phyloP scores from a whole-genome alignment of 2,888 invertebrate genomes.

The Protonemura montana region DNA sequence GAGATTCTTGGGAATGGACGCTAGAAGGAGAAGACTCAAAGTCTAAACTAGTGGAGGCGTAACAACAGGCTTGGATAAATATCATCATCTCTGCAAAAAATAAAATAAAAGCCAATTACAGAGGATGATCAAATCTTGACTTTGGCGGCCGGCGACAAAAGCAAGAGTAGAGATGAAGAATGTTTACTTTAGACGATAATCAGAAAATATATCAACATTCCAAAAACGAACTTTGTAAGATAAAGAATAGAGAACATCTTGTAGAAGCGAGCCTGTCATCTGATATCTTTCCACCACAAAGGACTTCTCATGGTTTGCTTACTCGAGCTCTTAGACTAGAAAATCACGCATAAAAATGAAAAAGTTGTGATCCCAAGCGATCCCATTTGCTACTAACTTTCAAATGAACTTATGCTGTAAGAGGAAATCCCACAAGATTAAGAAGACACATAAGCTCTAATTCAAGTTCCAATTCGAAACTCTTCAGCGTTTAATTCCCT shows the following conservation, averaged over 20 bases:
- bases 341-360: neutral
- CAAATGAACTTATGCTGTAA: neutral
- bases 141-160: neutral
- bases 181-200: neutral
- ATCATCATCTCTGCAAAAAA: neutral
- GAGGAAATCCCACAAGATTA: too few species aligned
- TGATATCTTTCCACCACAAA: neutral
- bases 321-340: neutral
- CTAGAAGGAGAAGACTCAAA: neutral
- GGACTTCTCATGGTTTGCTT: neutral
- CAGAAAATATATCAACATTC: conserved; percentile 12
- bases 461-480: neutral
- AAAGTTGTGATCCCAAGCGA: neutral
- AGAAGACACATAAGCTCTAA: neutral
- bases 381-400: neutral
- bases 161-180: neutral
- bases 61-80: neutral
- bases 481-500: neutral
- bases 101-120: neutral
- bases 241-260: neutral
- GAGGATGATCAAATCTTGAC: neutral
- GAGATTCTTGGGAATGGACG: too few species aligned
- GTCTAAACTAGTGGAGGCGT: neutral
- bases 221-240: neutral
- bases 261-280: neutral